Evolutionary conservation across 2,797 vertebrate genomes (phyloP), one percentile per base, ranked within the genome.

Genomic region (Falco columbarius): DNA sequence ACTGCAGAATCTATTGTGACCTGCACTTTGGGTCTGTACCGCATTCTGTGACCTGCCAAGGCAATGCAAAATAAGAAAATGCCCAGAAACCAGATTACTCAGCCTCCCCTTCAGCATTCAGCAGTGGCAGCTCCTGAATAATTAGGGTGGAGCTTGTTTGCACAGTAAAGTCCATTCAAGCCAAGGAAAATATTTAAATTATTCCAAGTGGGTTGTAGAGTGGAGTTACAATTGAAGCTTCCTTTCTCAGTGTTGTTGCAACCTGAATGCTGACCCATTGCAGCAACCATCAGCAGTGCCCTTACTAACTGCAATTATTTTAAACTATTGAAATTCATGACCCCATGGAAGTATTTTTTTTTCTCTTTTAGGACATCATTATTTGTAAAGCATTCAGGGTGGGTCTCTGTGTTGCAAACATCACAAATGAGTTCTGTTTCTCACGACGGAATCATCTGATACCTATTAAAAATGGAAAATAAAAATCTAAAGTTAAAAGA

Each of bases 111-210:
- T 49, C 56, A 71, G 63, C 51, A 44, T 13, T 67, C 88, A 68
- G 62, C 29, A 22, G 6, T 1, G 5, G 19, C 3, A 67, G 36
- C 46, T 47, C 40, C 75, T 27, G 52, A 8, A 12, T 12, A 19
- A 65, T 52, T 5, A 3, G 16, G 26, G 71, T 5, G 38, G 34
- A 72, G 58, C 18, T 72, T 22, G 19, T 68, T 90, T 65, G 42
- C 90, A 65, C 65, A 74, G 79, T 67, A 17, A 91, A 90, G 82
- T 76, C 88, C 90, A 84, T 88, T 95, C 76, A 13, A 90, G 89
- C 71, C 68, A 55, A 44, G 55, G 34, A 21, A 95, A 90, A 90
- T 84, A 51, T 54, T 88, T 73, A 88, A 87, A 63, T 94, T 96
- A 75, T 51, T 84, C 95, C 42, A 93, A 94, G 91, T 70, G 89